These are phyloP conservation scores for Astreopora myriophthalma DNA, from an alignment of 64 coral and sea anemone genomes.

Conservation along the genomic window DNA sequence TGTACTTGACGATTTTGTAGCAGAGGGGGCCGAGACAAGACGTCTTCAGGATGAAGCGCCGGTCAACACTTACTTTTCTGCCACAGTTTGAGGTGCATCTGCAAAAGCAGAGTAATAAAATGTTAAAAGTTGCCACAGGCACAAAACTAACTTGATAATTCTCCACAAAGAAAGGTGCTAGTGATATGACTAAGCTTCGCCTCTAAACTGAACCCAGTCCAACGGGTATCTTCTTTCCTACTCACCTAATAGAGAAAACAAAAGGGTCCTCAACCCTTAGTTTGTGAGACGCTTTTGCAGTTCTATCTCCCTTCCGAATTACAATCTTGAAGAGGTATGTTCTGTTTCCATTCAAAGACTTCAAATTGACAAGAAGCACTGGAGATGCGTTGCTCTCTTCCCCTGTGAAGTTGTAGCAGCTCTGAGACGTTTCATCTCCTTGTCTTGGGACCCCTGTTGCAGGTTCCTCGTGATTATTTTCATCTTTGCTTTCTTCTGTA, in stretches of 20 bases:
- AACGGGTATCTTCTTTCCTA: not conserved
- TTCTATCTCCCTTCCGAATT: slow-evolving; percentile 28
- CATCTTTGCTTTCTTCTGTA: not conserved
- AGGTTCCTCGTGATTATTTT: not conserved
- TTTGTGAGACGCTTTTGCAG: not conserved
- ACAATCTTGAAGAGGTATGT: not conserved
- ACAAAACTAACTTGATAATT: too few species aligned
- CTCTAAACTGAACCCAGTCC: too few species aligned
- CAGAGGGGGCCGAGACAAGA: slow-evolving; percentile 69
- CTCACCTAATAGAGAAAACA: not conserved
- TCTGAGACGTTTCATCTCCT: not conserved
- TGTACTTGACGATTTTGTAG: slow-evolving; percentile 51
- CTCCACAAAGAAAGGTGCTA: too few species aligned
- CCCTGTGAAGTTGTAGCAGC: not conserved
- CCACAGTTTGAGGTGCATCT: slow-evolving; percentile 78
- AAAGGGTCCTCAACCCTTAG: slow-evolving; percentile 3
- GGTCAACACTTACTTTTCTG: slow-evolving; percentile 42
- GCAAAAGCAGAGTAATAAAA: not conserved
- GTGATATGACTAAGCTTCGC: too few species aligned
- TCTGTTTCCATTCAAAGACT: not conserved
- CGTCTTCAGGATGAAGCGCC: slow-evolving; percentile 55
- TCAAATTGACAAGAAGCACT: not conserved
- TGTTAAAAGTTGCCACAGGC: too few species aligned
- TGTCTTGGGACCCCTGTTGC: not conserved
- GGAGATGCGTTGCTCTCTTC: slow-evolving; percentile 33